phyloP scores from a whole-genome alignment of 2,797 vertebrate genomes.

The Epinephelus coioides region DNA sequence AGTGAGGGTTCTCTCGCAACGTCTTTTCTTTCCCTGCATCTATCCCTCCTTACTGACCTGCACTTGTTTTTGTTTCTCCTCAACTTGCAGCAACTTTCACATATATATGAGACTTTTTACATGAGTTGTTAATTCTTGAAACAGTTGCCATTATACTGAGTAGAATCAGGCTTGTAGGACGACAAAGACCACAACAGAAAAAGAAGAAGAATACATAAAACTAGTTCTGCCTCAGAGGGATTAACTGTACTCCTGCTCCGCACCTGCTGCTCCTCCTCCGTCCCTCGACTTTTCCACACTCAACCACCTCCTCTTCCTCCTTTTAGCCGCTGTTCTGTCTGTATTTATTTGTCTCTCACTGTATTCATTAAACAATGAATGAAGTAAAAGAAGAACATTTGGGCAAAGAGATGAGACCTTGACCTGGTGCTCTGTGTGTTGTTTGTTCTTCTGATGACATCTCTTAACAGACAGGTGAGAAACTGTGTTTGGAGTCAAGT shows the following conservation, averaged over 20 bases:
- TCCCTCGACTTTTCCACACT: conserved; percentile 15
- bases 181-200: conserved; percentile 15
- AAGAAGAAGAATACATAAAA: neutral
- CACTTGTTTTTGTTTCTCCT: neutral
- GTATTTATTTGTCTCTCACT: conserved; percentile 83
- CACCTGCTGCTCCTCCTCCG: conserved; percentile 16
- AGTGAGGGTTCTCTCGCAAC: conserved; percentile 32
- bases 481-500: neutral
- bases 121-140: conserved; percentile 5
- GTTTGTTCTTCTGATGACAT: conserved; percentile 14
- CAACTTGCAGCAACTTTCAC: neutral
- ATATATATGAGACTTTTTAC: neutral
- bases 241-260: conserved; percentile 17
- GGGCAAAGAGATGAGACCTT: conserved; percentile 66
- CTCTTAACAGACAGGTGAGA: neutral
- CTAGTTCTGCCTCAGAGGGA: conserved; percentile 17
- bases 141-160: neutral
- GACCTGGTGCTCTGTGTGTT: conserved; percentile 60
- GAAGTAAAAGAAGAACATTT: conserved; percentile 76
- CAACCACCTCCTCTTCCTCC: neutral
- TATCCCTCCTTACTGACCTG: conserved; percentile 12
- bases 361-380: conserved; percentile 81
- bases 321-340: conserved; percentile 65
- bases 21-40: conserved; percentile 18
- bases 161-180: neutral